Evolutionary conservation across 2,113 vertebrate genomes (phyloP).

Genomic region (Sinocyclocheilus maitianheensis): DNA sequence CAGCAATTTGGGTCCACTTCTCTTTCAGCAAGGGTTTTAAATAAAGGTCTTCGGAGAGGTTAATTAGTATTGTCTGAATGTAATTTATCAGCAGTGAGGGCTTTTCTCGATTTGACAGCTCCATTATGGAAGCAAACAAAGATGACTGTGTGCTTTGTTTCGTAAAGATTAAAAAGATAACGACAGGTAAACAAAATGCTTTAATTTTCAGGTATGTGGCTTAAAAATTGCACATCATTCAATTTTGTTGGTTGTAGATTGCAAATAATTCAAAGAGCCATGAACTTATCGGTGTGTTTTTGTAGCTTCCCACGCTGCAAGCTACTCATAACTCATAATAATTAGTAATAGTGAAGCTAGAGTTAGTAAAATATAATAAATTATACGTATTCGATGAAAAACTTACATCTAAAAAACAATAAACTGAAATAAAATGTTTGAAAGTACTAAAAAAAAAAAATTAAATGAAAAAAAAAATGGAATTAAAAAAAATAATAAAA

Average conservation of each 20-base stretch:
- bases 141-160: constrained; percentile 8
- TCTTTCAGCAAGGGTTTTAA: constrained; percentile 40
- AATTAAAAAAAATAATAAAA: neutral
- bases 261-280: neutral
- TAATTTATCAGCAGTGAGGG: constrained; percentile 48
- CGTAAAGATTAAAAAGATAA: constrained; percentile 29
- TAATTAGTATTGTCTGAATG: constrained; percentile 57
- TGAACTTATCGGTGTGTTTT: neutral
- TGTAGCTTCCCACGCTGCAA: neutral
- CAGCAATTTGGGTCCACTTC: constrained; percentile 27
- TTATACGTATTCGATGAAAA: neutral
- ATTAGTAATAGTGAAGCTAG: neutral
- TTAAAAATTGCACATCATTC: neutral
- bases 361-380: neutral
- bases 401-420: neutral
- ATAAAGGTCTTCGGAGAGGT: constrained; percentile 47
- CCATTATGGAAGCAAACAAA: constrained; percentile 52
- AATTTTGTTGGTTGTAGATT: neutral
- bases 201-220: neutral
- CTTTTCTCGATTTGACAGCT: constrained; percentile 52
- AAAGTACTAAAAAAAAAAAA: neutral
- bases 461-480: neutral
- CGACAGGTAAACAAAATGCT: constrained; percentile 33
- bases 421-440: no score
- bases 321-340: neutral